Conservation (phyloP, 1,140 invertebrate genomes). For the Delia radicum region DNA sequence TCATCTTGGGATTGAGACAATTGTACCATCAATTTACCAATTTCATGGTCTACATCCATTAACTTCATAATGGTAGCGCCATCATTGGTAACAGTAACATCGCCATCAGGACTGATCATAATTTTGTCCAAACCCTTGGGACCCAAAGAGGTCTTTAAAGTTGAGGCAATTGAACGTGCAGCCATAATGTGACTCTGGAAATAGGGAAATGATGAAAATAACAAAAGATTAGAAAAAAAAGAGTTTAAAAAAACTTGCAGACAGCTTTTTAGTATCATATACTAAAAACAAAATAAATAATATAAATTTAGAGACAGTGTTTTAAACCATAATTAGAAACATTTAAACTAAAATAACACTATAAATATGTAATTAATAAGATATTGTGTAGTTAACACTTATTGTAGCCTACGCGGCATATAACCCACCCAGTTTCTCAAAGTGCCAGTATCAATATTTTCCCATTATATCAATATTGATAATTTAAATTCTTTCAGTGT, state of each 20-base stretch:
- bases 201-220: conserved; percentile 7
- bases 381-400: no score
- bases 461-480: no score
- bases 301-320: no score
- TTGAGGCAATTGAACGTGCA: conserved; percentile 85
- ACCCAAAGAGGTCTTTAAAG: conserved; percentile 90
- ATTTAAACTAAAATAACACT: no score
- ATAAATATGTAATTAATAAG: no score
- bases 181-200: conserved; percentile 96
- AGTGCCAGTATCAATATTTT: no score
- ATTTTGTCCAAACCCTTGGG: conserved; percentile 97
- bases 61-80: conserved; percentile 98
- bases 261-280: background rate
- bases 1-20: conserved; percentile 98
- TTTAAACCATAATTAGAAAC: no score
- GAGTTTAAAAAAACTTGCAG: background rate
- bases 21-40: conserved; percentile 97
- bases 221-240: no score
- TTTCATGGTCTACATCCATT: conserved; percentile 99
- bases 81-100: conserved; percentile 98
- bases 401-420: no score
- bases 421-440: no score
- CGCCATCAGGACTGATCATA: conserved; percentile 96
- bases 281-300: no score
- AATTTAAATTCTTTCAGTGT: no score